A percentile compares a stretch with the other conserved stretches of the same genome.
phyloP scores from a whole-genome alignment of 2,797 vertebrate species.

The Rousettus madagascariensis region DNA sequence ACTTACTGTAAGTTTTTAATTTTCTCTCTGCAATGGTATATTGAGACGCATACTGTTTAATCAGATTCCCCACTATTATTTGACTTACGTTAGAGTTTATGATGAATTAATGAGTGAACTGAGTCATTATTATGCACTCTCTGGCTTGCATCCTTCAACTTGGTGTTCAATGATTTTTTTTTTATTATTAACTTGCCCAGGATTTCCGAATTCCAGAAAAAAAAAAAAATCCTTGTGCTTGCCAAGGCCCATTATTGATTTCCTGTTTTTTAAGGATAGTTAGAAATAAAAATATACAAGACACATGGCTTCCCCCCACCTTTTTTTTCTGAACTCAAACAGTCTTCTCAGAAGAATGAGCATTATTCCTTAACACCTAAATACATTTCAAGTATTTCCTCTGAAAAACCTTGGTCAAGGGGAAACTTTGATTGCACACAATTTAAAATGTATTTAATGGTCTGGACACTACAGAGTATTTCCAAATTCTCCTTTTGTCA shows the following conservation, averaged over 20 bases:
- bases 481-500: background rate
- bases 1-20: background rate
- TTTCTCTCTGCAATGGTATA: background rate
- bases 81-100: background rate
- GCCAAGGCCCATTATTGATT: background rate
- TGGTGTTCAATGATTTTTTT: background rate
- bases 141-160: background rate
- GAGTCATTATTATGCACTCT: background rate
- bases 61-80: background rate
- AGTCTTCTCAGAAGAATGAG: background rate
- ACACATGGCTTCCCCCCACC: background rate
- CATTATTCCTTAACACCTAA: background rate
- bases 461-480: background rate
- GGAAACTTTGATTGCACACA: background rate
- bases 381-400: background rate
- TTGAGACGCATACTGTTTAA: background rate
- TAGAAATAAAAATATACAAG: background rate
- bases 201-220: constrained; percentile 8
- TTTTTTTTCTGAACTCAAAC: background rate
- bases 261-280: background rate
- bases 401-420: background rate
- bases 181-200: background rate
- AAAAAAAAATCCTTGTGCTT: background rate
- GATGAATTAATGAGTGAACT: background rate
- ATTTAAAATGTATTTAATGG: background rate